Evolutionary conservation across 2,888 invertebrate genomes (phyloP).

Genomic region (Tiphia femorata): DNA sequence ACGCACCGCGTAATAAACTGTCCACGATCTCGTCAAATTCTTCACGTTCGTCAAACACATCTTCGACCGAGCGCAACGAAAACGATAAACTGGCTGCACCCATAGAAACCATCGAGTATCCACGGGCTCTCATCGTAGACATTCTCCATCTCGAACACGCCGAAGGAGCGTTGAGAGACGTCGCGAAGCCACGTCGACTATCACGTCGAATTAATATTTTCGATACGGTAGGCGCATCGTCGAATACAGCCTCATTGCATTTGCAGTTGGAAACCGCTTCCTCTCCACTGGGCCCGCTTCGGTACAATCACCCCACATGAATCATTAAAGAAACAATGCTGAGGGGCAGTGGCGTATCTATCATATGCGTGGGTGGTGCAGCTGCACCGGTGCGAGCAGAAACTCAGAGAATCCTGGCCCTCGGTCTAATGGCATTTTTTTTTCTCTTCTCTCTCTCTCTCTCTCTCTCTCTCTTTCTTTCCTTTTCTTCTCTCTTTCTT

Average conservation of each 20-base stretch:
- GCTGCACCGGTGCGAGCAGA: slow-evolving; percentile 43
- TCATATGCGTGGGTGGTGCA: slow-evolving; percentile 52
- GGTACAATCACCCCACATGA: slow-evolving; percentile 52
- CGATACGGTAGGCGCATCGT: too few species aligned
- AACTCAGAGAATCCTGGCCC: slow-evolving; percentile 45
- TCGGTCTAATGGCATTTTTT: slow-evolving; percentile 11
- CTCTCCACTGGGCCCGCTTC: slow-evolving; percentile 33
- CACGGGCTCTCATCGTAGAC: too few species aligned
- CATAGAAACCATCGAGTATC: too few species aligned
- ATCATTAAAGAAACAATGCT: slow-evolving; percentile 54
- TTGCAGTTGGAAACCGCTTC: slow-evolving; percentile 51
- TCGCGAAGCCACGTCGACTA: too few species aligned
- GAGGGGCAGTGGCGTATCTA: slow-evolving; percentile 54
- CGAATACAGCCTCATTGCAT: slow-evolving; percentile 44
- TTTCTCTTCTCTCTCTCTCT: background rate
- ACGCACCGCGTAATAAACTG: too few species aligned
- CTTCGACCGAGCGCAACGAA: too few species aligned
- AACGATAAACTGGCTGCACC: too few species aligned
- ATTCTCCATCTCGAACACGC: too few species aligned
- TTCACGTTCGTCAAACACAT: too few species aligned
- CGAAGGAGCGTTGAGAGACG: too few species aligned
- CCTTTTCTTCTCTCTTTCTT: slow-evolving; percentile 5
- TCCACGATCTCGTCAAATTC: too few species aligned
- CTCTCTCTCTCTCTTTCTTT: background rate
- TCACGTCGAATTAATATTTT: slow-evolving; percentile 44